Conservation (phyloP, 2,113 vertebrate species). For the Aphyosemion australe region DNA sequence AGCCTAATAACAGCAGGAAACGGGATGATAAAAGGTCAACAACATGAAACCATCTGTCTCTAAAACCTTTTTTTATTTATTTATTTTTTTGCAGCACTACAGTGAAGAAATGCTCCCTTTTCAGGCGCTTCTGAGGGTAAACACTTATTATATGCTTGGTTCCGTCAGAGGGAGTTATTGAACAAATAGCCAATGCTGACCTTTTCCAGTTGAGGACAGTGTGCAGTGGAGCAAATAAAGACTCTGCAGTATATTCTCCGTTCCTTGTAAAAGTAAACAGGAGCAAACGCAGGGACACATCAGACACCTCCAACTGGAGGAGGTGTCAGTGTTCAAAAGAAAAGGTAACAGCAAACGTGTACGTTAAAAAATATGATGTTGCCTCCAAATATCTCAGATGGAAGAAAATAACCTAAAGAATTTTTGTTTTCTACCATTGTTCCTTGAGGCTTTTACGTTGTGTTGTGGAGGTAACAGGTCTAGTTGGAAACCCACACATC, state of each 20-base stretch:
- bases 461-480: too few species aligned
- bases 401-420: too few species aligned
- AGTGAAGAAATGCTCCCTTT: not conserved
- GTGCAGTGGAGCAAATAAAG: conserved; percentile 1
- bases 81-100: not conserved
- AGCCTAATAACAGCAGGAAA: not conserved
- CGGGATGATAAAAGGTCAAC: not conserved
- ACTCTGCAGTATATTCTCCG: conserved; percentile 61
- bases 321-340: not conserved
- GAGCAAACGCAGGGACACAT: conserved; percentile 26
- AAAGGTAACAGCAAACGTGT: too few species aligned
- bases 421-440: too few species aligned
- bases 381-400: too few species aligned
- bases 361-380: too few species aligned
- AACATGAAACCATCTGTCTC: not conserved
- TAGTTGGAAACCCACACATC: too few species aligned
- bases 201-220: not conserved
- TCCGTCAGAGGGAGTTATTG: not conserved
- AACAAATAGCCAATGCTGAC: not conserved
- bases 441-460: too few species aligned
- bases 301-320: conserved; percentile 13
- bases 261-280: conserved; percentile 69
- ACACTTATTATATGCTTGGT: not conserved
- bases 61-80: too few species aligned
- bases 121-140: not conserved